Evolutionary conservation across 2,888 invertebrate species (phyloP).

Genomic region (Oscheius onirici): DNA sequence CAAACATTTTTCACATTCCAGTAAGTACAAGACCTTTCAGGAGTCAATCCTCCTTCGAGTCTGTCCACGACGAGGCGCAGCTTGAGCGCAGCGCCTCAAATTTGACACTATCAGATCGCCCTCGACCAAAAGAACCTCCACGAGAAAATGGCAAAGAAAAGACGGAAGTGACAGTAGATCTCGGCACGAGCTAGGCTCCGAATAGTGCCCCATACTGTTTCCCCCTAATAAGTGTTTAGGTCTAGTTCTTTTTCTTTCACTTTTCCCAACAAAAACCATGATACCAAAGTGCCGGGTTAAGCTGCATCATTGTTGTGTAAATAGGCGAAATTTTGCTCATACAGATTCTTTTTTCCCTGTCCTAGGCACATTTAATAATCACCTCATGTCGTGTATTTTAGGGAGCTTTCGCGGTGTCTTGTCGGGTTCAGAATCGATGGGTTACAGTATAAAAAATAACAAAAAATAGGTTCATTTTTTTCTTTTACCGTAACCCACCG

Average conservation of each 20-base stretch:
- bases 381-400: conserved; percentile 18
- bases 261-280: background rate
- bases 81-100: conserved; percentile 36
- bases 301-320: conserved; percentile 17
- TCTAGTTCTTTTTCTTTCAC: conserved; percentile 6
- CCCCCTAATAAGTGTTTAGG: conserved; percentile 8
- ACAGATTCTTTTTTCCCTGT: too few relatives aligned
- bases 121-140: background rate
- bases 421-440: background rate
- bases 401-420: background rate
- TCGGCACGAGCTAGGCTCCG: conserved; percentile 6
- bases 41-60: conserved; percentile 53
- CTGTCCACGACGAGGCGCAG: conserved; percentile 47
- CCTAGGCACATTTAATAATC: conserved; percentile 14
- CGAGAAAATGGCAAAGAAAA: background rate
- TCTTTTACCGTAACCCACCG: too few relatives aligned
- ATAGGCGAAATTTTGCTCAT: conserved; percentile 16
- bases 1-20: too few relatives aligned
- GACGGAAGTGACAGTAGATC: conserved; percentile 2
- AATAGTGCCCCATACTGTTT: background rate
- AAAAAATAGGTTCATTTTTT: too few relatives aligned
- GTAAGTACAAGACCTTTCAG: too few relatives aligned
- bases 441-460: too few relatives aligned
- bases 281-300: background rate
- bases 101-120: conserved; percentile 21